Evolutionary conservation across 1,140 invertebrate genomes (phyloP), one percentile per base, ranked within the genome.

Genomic region (Formica selysi): DNA sequence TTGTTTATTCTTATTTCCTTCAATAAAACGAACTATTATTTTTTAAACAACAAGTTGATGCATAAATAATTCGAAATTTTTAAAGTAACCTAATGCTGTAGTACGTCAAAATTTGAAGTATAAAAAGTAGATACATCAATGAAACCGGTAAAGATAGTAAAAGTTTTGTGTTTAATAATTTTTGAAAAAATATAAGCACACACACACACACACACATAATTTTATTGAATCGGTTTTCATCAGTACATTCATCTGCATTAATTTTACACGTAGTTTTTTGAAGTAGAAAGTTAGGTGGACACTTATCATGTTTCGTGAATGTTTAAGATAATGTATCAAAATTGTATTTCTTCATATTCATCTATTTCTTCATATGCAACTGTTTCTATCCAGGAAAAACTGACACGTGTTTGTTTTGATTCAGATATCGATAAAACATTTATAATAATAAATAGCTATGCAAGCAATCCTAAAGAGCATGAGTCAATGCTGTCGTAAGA

Each of bases 341-440:
- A 74, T 38, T 38, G 11, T 10, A 5, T 16, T 61, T 29, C 26
- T 29, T 29, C 26, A 29, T 29, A 29, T 29, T 29, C 26, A 29
- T 29, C 26, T 29, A 29, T 29, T 41, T 41, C 22, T 61, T 61
- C 8, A 32, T 19, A 5, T 8, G n/a, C 0, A 59, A 59, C n/a
- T 76, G 7, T 32, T 78, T 22, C 4, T 10, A 11, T 44, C 0
- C n/a, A 8, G 11, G 3, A 44, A 26, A 79, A 5, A 54, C 19
- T 32, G 3, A 44, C n/a, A 51, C 3, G 64, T 4, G 13, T 79
- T 79, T 67, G 7, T 67, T 54, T 67, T 36, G 0, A 62, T 29
- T 74, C 54, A 13, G 13, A 51, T 78, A 54, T 67, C 8, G 5
- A 0, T 62, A 79, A 54, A 78, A 65, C 2, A 67, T 36, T 26